Percentiles rank a stretch among this genome's conserved stretches.
Conservation (phyloP, 2,888 invertebrate genomes). For the Omphaloscelis lunosa region DNA sequence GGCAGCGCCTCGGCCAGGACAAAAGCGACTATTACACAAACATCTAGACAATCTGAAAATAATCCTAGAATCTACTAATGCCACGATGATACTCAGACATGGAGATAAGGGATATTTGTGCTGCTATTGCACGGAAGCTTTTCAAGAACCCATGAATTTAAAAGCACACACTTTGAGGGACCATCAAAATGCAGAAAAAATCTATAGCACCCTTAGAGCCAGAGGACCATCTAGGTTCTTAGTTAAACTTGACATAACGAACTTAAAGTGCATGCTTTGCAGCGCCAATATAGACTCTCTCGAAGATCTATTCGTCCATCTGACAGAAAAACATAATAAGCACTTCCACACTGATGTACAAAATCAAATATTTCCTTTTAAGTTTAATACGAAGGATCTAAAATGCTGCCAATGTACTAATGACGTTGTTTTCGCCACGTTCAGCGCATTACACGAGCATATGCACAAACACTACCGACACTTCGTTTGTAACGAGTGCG, state of each 20-base stretch:
- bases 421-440: conserved; percentile 50
- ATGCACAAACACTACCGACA: conserved; percentile 80
- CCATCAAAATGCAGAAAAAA: conserved; percentile 28
- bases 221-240: conserved; percentile 40
- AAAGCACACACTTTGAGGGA: conserved; percentile 73
- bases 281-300: conserved; percentile 43
- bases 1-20: conserved; percentile 2
- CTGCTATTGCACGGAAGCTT: conserved; percentile 72
- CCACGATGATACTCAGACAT: conserved; percentile 41
- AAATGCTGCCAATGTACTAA: conserved; percentile 61
- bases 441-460: conserved; percentile 72
- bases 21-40: conserved; percentile 24
- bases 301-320: conserved; percentile 53
- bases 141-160: conserved; percentile 71
- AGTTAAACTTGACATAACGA: conserved; percentile 49
- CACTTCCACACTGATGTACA: conserved; percentile 56
- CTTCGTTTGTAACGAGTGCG: conserved; percentile 76
- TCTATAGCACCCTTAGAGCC: conserved; percentile 24
- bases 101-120: conserved; percentile 75
- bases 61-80: conserved; percentile 43
- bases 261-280: conserved; percentile 62
- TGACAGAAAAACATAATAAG: conserved; percentile 54
- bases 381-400: conserved; percentile 54
- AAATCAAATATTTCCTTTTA: conserved; percentile 69
- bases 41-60: conserved; percentile 48